A percentile compares a stretch with the other conserved stretches of the same genome.
These are phyloP conservation scores for Cherax quadricarinatus DNA, from an alignment of 1,140 invertebrate genomes.

Conservation along the genomic window DNA sequence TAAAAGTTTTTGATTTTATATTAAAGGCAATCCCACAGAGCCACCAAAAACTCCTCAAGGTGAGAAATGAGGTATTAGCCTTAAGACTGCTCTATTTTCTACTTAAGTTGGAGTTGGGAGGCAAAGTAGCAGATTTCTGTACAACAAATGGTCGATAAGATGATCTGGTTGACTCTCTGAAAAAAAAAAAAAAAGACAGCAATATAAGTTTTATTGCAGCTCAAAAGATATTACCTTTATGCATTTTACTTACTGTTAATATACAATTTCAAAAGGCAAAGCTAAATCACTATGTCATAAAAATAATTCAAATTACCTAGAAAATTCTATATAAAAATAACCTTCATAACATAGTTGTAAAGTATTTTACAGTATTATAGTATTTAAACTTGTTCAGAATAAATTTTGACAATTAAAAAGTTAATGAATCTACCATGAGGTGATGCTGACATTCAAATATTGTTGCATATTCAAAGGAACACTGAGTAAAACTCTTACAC, in stretches of 20 bases:
- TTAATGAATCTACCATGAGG: too few relatives aligned
- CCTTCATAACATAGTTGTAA: too few relatives aligned
- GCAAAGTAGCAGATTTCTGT: conserved; percentile 78
- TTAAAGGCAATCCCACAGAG: neutral
- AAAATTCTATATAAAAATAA: too few relatives aligned
- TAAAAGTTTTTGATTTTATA: neutral
- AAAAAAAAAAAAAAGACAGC: conserved; percentile 37
- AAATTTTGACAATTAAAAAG: too few relatives aligned
- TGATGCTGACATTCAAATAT: too few relatives aligned
- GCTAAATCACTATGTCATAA: too few relatives aligned
- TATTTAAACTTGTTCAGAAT: too few relatives aligned
- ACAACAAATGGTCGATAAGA: conserved; percentile 75
- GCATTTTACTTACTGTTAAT: neutral
- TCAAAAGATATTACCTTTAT: neutral
- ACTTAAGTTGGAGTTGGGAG: conserved; percentile 75
- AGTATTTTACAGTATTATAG: too few relatives aligned
- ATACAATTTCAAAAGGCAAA: too few relatives aligned
- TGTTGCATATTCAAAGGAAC: neutral
- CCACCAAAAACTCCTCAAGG: neutral
- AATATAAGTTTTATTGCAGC: neutral
- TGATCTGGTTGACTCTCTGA: conserved; percentile 74
- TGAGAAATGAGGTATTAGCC: neutral
- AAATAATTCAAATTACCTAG: too few relatives aligned
- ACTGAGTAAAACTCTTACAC: neutral
- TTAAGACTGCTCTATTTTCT: conserved; percentile 74